phyloP scores from a whole-genome alignment of 2,888 invertebrate genomes.

The Campaea margaritaria region DNA sequence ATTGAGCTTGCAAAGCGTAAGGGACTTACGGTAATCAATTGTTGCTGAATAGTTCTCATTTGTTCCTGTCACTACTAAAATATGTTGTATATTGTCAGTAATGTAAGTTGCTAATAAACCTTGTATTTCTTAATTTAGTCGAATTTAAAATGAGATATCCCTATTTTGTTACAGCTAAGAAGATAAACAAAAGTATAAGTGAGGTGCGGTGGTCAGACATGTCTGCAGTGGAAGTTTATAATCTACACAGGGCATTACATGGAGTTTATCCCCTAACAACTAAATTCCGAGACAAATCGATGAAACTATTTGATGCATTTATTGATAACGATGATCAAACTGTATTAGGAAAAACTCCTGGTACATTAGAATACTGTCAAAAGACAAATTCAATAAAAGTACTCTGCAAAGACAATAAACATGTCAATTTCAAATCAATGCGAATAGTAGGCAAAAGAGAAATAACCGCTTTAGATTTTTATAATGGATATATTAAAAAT shows the following conservation, averaged over 20 bases:
- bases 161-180: conserved; percentile 87
- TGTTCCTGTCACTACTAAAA: no score
- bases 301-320: conserved; percentile 87
- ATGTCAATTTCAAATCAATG: conserved; percentile 87
- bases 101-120: no score
- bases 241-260: conserved; percentile 89
- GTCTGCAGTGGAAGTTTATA: conserved; percentile 87
- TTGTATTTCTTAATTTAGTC: no score
- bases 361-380: conserved; percentile 86
- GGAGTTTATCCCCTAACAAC: conserved; percentile 87
- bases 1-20: no score
- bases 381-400: conserved; percentile 85
- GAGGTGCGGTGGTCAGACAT: conserved; percentile 88
- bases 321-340: conserved; percentile 52
- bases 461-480: conserved; percentile 93
- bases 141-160: background rate
- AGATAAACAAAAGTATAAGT: conserved; percentile 86
- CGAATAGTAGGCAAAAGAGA: conserved; percentile 88
- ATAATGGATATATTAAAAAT: conserved; percentile 93
- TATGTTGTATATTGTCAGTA: no score
- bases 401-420: conserved; percentile 87
- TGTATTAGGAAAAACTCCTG: conserved; percentile 70
- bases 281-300: conserved; percentile 83
- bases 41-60: no score
- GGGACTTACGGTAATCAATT: no score